A percentile compares a stretch with the other conserved stretches of the same genome.
phyloP scores from a whole-genome alignment of 2,797 vertebrate species.

The Microtus californicus region DNA sequence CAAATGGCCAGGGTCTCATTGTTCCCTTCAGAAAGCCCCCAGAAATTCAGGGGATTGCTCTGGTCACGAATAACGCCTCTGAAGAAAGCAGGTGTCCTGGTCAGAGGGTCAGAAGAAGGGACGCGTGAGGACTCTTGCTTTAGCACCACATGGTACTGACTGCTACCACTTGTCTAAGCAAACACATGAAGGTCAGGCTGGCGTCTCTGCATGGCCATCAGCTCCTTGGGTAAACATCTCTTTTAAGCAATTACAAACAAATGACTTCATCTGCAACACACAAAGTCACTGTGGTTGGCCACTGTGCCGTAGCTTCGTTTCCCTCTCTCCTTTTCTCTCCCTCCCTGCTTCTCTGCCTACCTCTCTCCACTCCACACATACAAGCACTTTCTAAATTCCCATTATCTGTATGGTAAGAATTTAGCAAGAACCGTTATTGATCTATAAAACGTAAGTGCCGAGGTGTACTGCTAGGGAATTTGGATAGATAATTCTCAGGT shows the following conservation, averaged over 20 bases:
- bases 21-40: not conserved
- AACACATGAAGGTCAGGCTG: not conserved
- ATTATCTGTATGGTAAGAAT: not conserved
- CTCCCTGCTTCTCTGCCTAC: not conserved
- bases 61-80: not conserved
- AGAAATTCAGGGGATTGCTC: not conserved
- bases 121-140: not conserved
- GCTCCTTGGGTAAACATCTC: conserved; percentile 46
- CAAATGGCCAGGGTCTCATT: not conserved
- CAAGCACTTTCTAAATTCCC: conserved; percentile 63
- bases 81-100: not conserved
- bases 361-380: not conserved
- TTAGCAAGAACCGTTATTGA: conserved; percentile 1
- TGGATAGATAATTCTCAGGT: not conserved
- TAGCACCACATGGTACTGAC: no score
- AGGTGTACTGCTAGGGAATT: not conserved
- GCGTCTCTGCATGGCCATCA: not conserved
- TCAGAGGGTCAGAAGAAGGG: not conserved
- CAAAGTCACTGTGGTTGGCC: not conserved
- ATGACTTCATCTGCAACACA: conserved; percentile 38
- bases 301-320: not conserved
- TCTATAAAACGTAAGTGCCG: not conserved
- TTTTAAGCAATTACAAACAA: conserved; percentile 45
- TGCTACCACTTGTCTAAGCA: not conserved
- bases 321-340: not conserved